phyloP scores from a whole-genome alignment of 2,113 vertebrate species.

The Panthera leo region DNA sequence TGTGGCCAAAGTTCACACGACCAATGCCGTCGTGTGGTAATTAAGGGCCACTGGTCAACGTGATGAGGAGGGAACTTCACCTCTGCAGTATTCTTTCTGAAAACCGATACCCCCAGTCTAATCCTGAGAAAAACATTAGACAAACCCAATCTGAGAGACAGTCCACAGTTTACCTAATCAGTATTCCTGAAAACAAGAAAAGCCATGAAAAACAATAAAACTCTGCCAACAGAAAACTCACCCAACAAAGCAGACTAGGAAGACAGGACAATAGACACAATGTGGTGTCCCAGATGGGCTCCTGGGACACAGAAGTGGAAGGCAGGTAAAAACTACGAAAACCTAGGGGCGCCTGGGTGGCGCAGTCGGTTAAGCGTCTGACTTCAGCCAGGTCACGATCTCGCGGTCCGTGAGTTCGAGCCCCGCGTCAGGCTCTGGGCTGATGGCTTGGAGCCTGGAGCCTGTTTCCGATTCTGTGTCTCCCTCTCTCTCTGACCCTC shows the following conservation, averaged over 20 bases:
- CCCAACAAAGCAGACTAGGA: not conserved
- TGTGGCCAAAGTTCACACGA: not conserved
- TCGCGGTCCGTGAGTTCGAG: no score
- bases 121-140: not conserved
- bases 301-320: not conserved
- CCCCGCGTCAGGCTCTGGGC: no score
- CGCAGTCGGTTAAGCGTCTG: no score
- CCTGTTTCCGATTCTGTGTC: no score
- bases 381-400: no score
- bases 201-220: not conserved
- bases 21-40: no score
- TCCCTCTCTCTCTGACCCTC: no score
- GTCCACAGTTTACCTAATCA: not conserved
- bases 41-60: not conserved
- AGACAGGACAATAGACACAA: not conserved
- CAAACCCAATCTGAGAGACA: not conserved
- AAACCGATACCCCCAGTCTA: not conserved
- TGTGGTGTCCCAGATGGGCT: not conserved
- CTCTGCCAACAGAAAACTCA: not conserved
- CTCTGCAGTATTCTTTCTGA: not conserved
- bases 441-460: no score
- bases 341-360: not conserved
- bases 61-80: not conserved
- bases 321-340: not conserved
- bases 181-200: not conserved